Conservation (phyloP, 30 jellyfish, hydroid and myxozoan genomes). For the Mastigias papua region DNA sequence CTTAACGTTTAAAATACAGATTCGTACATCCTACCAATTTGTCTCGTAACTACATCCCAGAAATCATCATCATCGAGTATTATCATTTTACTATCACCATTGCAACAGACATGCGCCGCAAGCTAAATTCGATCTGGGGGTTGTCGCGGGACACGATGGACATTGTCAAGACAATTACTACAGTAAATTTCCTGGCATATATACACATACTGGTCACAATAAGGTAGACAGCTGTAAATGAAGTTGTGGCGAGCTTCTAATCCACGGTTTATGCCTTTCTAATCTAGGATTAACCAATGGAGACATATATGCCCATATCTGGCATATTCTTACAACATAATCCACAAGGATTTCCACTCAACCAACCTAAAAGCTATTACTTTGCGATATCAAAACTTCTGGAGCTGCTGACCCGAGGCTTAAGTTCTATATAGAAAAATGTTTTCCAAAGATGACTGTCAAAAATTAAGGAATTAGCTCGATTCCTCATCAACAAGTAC, state of each 20-base stretch:
- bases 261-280: conserved; percentile 25
- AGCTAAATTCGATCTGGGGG: no score
- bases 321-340: neutral
- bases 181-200: conserved; percentile 7
- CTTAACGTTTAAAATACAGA: no score
- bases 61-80: no score
- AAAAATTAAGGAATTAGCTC: neutral
- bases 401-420: neutral
- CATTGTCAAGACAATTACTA: neutral
- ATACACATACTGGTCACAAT: neutral
- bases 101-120: no score
- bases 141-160: no score
- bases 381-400: neutral
- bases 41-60: no score
- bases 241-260: conserved; percentile 19
- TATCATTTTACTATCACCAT: no score
- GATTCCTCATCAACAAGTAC: no score
- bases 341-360: conserved; percentile 14
- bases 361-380: neutral
- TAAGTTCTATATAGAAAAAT: neutral
- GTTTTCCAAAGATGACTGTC: neutral
- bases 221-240: conserved; percentile 2
- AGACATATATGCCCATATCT: conserved; percentile 19
- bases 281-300: conserved; percentile 20
- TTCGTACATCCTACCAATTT: no score